Base-by-base conservation (phyloP, 2,797 vertebrate genomes). In the Oophaga sylvatica region DNA sequence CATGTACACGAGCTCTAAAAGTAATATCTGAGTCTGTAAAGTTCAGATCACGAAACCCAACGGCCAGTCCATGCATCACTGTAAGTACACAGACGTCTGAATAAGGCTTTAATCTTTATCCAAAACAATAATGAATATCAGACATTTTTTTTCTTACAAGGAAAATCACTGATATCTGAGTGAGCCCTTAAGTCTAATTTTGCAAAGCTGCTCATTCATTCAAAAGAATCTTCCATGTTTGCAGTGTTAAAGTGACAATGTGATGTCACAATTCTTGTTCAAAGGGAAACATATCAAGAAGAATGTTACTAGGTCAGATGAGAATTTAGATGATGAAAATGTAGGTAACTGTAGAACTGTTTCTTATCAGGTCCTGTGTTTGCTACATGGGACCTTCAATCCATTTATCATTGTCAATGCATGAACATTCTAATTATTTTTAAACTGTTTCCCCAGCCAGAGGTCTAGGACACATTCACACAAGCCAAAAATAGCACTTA, bases 361-460 rank as follows among this genome's bases (percentile, higher is more conserved):
- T 95, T 95, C 94, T 93, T 95, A 95, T 95, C 94, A 94, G 93
- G 91, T 91, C 87, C 90, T 8, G 0, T 88, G 90, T 93, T 94
- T 95, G 93, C 91, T 92, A 93, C 91, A 90, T 93, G 90, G 92
- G 93, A 93, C 92, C 92, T 93, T 92, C 90, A 90, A 95, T 95
- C 93, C 96, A 96, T 97, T 95, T 95, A 96, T 98, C 97, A 97
- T 93, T 96, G 96, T 96, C 96, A 96, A 90, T 91, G 90, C 83
- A 90, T 91, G 93, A 89, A n/a, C 93, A 95, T 92, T 93, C 95
- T 97, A 96, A 96, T 98, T 97, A 97, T 96, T 96, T 76, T 96
- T 93, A 97, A 97, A 98, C 97, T 95, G 96, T 97, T 97, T 97
- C 95, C 96, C 95, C 95, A 94, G 94, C 94, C 94, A 95, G 92